Conservation (phyloP, 2,797 vertebrate genomes). For the Pogonophryne albipinna region DNA sequence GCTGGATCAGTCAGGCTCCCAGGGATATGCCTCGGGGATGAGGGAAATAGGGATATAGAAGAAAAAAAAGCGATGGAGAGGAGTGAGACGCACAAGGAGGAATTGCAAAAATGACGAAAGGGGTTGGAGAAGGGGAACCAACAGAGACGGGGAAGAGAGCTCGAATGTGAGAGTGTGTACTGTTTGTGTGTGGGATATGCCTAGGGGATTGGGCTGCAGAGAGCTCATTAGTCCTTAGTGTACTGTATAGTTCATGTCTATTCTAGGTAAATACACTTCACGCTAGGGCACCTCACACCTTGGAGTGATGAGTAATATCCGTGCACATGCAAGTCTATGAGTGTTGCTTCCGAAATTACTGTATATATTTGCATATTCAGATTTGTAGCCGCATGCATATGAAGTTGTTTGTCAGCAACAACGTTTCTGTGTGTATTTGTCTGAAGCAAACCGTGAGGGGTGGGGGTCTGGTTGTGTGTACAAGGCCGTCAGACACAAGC, state of each 20-base stretch:
- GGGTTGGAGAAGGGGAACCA: slow-evolving; percentile 17
- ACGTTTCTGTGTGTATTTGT: slow-evolving; percentile 13
- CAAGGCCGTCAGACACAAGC: slow-evolving; percentile 39
- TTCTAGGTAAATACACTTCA: slow-evolving; percentile 73
- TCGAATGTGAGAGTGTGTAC: neutral
- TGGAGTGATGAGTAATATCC: slow-evolving; percentile 43
- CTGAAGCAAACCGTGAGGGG: slow-evolving; percentile 42
- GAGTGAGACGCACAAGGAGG: slow-evolving; percentile 37
- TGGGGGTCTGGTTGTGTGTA: neutral
- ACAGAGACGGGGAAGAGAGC: neutral
- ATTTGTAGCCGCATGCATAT: slow-evolving; percentile 49
- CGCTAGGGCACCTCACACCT: slow-evolving; percentile 51
- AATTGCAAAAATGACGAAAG: slow-evolving; percentile 56
- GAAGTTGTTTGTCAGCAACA: slow-evolving; percentile 49
- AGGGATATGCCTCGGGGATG: slow-evolving; percentile 67
- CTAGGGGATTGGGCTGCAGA: slow-evolving; percentile 72
- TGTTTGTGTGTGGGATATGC: neutral
- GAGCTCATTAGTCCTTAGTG: slow-evolving; percentile 82
- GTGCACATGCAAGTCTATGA: neutral
- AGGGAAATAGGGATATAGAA: slow-evolving; percentile 25
- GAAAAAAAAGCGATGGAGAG: slow-evolving; percentile 11
- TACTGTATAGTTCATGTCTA: slow-evolving; percentile 58
- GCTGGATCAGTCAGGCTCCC: slow-evolving; percentile 66
- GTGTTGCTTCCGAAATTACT: slow-evolving; percentile 39
- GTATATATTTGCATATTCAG: slow-evolving; percentile 68